Base-by-base conservation (phyloP, 2,888 invertebrate species). In the Orchesellides sinensis region DNA sequence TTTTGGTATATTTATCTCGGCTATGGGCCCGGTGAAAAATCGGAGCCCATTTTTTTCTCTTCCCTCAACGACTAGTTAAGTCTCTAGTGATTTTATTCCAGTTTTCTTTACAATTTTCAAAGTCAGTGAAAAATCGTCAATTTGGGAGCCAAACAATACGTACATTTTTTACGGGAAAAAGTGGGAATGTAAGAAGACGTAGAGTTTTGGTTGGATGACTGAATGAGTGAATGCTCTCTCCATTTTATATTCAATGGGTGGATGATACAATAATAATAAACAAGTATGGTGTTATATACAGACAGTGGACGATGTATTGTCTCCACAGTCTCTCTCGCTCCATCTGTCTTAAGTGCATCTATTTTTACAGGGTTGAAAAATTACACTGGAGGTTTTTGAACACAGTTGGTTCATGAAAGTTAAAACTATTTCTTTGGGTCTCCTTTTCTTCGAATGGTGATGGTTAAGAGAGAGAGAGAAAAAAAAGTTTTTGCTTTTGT, bases 111-210 rank as follows among this genome's bases (percentile, higher is more conserved):
- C 85, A 86, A 85, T 86, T 81, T 85, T 84, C 84, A 77, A 86
- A 87, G 87, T 87, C 87, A 86, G 86, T 87, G 87, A 87, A 86
- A 87, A 87, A 87, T 87, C 85, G 86, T 85, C 87, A 86, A 87
- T 87, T 86, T 85, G 86, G 87, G 86, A 86, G 79, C 82, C 82
- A 85, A 86, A 86, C 66, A 81, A 63, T 73, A 63, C 47, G 68
- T 17, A 19, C 69, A 69, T 69, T 54, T 23, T 10, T 23, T 21
- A 40, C 23, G 19, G 21, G 32, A 21, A 6, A 54, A 69, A 29
- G n/a, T 17, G 19, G 32, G 32, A 19, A 63, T n/a, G 19, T 17
- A 52, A 21, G 8, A 52, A 8, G 19, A 21, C 17, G 17, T n/a
- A 47, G n/a, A n/a, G n/a, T n/a, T 47, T 4, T n/a, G 47, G n/a